These are phyloP conservation scores for Flexamia atlantica DNA, from an alignment of 2,888 invertebrate species.

Conservation along the genomic window DNA sequence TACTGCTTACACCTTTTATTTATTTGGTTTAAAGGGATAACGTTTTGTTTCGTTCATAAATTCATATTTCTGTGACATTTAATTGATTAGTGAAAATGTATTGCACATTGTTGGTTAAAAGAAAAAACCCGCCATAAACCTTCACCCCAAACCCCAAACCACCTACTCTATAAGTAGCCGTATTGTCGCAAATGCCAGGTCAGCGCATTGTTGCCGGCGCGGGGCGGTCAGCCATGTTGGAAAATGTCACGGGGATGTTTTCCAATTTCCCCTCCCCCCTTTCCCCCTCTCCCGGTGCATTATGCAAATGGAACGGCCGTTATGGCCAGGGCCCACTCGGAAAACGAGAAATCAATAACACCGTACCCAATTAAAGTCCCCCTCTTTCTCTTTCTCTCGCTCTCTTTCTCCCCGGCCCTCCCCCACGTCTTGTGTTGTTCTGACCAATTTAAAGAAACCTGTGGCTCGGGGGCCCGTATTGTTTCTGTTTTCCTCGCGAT, in stretches of 20 bases:
- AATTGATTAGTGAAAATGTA: too few relatives aligned
- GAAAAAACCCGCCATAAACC: too few relatives aligned
- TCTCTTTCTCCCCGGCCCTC: slow-evolving; percentile 31
- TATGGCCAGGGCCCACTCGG: slow-evolving; percentile 63
- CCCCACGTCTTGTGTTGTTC: slow-evolving; percentile 59
- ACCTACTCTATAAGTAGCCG: neutral
- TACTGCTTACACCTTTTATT: too few relatives aligned
- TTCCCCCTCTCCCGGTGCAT: slow-evolving; percentile 62
- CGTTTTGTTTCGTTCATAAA: too few relatives aligned
- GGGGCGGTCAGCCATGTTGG: slow-evolving; percentile 67
- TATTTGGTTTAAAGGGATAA: too few relatives aligned
- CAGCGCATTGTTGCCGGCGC: slow-evolving; percentile 51
- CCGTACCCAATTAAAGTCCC: slow-evolving; percentile 61
- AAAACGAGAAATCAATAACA: slow-evolving; percentile 63
- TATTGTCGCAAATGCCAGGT: slow-evolving; percentile 21
- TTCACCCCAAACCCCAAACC: too few relatives aligned
- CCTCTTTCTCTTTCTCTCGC: slow-evolving; percentile 40
- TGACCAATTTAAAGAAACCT: slow-evolving; percentile 60
- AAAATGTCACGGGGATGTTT: slow-evolving; percentile 69
- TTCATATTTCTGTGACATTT: too few relatives aligned
- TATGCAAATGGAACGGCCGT: slow-evolving; percentile 64
- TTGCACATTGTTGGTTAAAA: too few relatives aligned
- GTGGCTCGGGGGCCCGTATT: slow-evolving; percentile 46
- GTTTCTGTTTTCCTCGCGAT: slow-evolving; percentile 20
- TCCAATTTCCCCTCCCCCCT: slow-evolving; percentile 67